Evolutionary conservation across 92 coral and sea anemone genomes (phyloP).

Genomic region (Palythoa caribaeorum): DNA sequence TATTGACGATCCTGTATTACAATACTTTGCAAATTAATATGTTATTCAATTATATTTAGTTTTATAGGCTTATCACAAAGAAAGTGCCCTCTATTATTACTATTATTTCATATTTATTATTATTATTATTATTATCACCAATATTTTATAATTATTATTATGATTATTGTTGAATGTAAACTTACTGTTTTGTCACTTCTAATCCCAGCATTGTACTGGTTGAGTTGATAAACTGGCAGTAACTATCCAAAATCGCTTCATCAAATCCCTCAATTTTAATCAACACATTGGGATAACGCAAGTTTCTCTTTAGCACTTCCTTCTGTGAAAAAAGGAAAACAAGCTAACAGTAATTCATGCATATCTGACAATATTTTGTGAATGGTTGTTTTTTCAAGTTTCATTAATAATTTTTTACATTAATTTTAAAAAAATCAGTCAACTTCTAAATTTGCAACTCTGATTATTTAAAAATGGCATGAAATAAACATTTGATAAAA

Average conservation of each 20-base stretch:
- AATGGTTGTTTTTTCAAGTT: neutral
- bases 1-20: no score
- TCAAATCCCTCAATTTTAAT: constrained; percentile 90
- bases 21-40: no score
- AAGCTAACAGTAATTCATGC: neutral
- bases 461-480: no score
- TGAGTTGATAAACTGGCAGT: constrained; percentile 84
- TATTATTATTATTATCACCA: no score
- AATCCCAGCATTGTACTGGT: constrained; percentile 85
- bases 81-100: no score
- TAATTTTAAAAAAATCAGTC: neutral
- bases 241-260: constrained; percentile 81
- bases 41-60: no score
- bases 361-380: neutral
- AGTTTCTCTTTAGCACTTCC: constrained; percentile 60
- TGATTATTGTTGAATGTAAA: neutral
- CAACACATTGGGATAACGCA: constrained; percentile 83
- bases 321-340: constrained; percentile 34
- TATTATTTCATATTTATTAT: no score
- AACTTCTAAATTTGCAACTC: no score
- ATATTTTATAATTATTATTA: neutral
- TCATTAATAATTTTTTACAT: neutral
- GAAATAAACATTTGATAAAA: no score
- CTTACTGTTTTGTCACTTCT: constrained; percentile 90
- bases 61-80: neutral